phyloP scores from a whole-genome alignment of 1,140 invertebrate genomes.

The Reticulitermes speratus region DNA sequence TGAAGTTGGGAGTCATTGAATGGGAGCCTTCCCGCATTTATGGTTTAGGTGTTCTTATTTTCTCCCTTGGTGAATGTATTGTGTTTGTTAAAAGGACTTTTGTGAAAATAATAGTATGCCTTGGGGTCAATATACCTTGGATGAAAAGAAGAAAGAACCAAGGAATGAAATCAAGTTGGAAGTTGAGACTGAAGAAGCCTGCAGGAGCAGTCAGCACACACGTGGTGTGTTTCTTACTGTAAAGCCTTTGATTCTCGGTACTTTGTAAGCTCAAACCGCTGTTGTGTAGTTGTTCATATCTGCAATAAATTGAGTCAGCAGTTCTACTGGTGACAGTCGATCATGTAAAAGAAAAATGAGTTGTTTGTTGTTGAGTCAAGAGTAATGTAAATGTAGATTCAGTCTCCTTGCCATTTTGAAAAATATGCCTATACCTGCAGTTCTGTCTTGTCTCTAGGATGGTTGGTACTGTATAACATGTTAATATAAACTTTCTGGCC shows the following conservation, averaged over 20 bases:
- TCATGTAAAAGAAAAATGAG: background rate
- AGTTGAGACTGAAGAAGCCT: background rate
- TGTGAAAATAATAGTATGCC: background rate
- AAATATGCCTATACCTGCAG: background rate
- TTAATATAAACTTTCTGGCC: background rate
- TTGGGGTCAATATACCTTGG: background rate
- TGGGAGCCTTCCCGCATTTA: background rate
- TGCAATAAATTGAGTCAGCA: conserved; percentile 29
- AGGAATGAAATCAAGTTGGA: background rate
- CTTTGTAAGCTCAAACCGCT: conserved; percentile 36
- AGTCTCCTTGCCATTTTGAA: background rate
- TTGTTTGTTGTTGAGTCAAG: background rate
- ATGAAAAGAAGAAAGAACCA: background rate
- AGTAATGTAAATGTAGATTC: background rate
- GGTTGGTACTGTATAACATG: background rate
- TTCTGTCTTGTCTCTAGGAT: background rate
- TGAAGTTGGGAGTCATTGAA: background rate
- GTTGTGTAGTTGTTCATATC: conserved; percentile 33
- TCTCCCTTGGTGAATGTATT: conserved; percentile 2
- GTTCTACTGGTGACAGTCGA: conserved; percentile 3
- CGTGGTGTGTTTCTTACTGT: conserved; percentile 24
- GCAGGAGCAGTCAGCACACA: background rate
- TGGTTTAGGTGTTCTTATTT: conserved; percentile 22
- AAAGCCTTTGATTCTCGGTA: conserved; percentile 35
- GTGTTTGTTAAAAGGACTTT: conserved; percentile 6